Conservation (phyloP, 2,888 invertebrate species). For the Caenorhabditis sp. region DNA sequence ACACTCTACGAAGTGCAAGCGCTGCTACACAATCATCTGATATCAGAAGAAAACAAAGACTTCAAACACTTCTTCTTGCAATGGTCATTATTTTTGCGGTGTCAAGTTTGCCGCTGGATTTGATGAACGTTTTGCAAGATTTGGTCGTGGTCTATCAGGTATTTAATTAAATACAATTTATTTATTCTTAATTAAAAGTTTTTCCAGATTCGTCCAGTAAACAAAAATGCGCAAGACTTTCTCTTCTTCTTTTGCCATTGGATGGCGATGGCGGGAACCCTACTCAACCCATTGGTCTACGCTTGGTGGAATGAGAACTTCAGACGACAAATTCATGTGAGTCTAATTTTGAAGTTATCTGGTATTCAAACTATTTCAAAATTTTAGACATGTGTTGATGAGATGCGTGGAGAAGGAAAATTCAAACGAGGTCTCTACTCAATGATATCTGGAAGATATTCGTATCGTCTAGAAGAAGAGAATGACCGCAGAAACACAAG, state of each 20-base stretch:
- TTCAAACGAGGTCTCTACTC: conserved; percentile 39
- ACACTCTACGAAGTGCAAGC: conserved; percentile 37
- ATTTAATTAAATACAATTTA: not conserved
- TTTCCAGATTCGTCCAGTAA: conserved; percentile 33
- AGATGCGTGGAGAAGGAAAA: conserved; percentile 35
- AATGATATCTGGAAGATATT: conserved; percentile 37
- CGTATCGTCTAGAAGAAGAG: conserved; percentile 14
- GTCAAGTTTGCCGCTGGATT: conserved; percentile 77
- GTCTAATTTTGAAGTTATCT: not conserved
- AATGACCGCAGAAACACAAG: conserved; percentile 12
- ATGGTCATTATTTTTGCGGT: conserved; percentile 93
- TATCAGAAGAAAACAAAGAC: conserved; percentile 85
- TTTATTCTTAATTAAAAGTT: not conserved
- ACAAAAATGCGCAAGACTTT: conserved; percentile 37
- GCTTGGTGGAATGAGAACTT: conserved; percentile 63
- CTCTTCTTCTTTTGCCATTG: conserved; percentile 87
- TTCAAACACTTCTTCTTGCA: conserved; percentile 93
- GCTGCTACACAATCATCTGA: conserved; percentile 74
- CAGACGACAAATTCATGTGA: conserved; percentile 52
- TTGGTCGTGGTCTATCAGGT: conserved; percentile 50
- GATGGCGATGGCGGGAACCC: conserved; percentile 90
- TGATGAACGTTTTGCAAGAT: conserved; percentile 60
- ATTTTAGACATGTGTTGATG: conserved; percentile 37
- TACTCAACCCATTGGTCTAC: conserved; percentile 82
- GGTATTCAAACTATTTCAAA: conserved; percentile 1